Percentiles rank a stretch among this genome's conserved stretches.
Conservation (phyloP, 2,888 invertebrate genomes). For the Agrotis clavis region DNA sequence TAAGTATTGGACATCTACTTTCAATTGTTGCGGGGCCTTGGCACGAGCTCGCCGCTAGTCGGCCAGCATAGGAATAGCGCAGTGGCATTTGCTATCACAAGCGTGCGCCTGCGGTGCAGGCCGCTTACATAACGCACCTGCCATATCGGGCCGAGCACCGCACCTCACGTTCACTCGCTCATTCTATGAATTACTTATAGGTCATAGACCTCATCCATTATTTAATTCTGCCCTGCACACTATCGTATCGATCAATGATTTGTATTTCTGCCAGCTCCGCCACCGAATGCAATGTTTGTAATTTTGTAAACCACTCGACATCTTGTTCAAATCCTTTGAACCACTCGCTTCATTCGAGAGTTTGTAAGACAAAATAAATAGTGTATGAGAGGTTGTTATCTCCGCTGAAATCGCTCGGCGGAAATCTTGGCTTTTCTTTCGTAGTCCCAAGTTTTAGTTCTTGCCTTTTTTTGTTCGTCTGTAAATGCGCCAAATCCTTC, state of each 20-base stretch:
- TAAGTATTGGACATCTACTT: constrained; percentile 81
- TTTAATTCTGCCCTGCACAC: constrained; percentile 80
- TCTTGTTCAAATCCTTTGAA: constrained; percentile 57
- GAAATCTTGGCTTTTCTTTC: constrained; percentile 76
- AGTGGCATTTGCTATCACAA: constrained; percentile 84
- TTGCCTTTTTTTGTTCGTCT: constrained; percentile 75
- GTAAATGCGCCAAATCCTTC: constrained; percentile 81
- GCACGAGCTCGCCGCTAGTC: constrained; percentile 75
- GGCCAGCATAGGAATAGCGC: constrained; percentile 82
- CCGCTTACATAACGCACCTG: constrained; percentile 90
- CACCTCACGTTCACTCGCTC: constrained; percentile 89
- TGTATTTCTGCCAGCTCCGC: constrained; percentile 57
- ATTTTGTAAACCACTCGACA: constrained; percentile 53
- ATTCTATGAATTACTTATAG: constrained; percentile 90
- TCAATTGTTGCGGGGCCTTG: constrained; percentile 86
- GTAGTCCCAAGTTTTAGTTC: constrained; percentile 66
- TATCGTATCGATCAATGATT: constrained; percentile 73
- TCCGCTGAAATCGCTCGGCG: constrained; percentile 68
- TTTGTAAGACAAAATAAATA: constrained; percentile 79
- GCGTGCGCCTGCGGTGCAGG: constrained; percentile 76
- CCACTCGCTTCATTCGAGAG: constrained; percentile 62
- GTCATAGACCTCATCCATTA: constrained; percentile 88
- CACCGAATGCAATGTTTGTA: constrained; percentile 45
- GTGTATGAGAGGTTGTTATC: constrained; percentile 70
- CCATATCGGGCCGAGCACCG: constrained; percentile 87